phyloP scores from a whole-genome alignment of 1,140 invertebrate genomes.

The Tetraneura akinire region DNA sequence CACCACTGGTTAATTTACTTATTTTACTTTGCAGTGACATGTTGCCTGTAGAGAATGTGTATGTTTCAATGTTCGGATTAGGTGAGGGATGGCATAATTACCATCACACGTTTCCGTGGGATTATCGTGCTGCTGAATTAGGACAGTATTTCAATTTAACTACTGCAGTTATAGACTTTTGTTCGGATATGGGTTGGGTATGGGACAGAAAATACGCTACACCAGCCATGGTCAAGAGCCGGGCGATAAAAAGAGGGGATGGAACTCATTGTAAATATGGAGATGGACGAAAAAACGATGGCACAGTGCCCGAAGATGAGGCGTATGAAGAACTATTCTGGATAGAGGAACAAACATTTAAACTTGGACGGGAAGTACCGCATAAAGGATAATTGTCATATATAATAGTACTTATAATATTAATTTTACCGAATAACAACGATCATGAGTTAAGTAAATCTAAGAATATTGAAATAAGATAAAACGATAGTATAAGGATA shows the following conservation, averaged over 20 bases:
- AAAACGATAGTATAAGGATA: no score
- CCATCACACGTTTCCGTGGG: conserved; percentile 88
- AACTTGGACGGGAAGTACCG: not conserved
- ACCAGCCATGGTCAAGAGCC: conserved; percentile 59
- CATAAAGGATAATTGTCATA: not conserved
- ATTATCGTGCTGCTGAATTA: conserved; percentile 81
- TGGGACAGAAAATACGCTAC: conserved; percentile 67
- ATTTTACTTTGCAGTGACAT: conserved; percentile 63
- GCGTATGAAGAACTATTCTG: conserved; percentile 31
- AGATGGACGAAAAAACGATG: not conserved
- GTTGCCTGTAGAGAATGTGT: conserved; percentile 66
- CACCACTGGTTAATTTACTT: no score
- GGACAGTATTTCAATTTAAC: conserved; percentile 60
- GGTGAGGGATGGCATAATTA: conserved; percentile 81
- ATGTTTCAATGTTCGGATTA: conserved; percentile 63
- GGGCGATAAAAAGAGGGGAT: conserved; percentile 51
- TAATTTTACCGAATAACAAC: no score
- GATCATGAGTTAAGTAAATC: no score
- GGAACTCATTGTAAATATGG: conserved; percentile 50
- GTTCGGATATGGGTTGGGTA: conserved; percentile 62
- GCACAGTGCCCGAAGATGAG: not conserved
- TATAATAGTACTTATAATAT: no score
- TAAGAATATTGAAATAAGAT: no score
- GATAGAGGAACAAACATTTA: not conserved
- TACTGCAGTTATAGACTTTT: conserved; percentile 61